Evolutionary conservation across 2,888 invertebrate genomes (phyloP).

Genomic region (Yponomeuta cagnagella): DNA sequence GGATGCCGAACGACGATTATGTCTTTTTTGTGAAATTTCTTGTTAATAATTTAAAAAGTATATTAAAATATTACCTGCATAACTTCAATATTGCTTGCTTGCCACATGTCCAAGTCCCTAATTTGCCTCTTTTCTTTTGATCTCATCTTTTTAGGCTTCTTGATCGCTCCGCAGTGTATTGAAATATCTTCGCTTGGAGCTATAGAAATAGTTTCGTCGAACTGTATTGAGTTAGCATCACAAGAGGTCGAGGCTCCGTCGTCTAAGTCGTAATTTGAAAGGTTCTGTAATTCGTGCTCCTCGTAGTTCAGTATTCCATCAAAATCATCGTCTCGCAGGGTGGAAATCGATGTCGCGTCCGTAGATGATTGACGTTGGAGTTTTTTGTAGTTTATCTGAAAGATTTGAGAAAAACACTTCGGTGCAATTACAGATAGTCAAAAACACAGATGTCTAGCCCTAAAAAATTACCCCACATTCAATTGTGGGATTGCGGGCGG

Average conservation of each 20-base stretch:
- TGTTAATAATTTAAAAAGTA: no score
- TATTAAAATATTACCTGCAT: conserved; percentile 43
- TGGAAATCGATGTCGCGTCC: conserved; percentile 44
- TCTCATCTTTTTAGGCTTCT: conserved; percentile 48
- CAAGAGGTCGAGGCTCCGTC: conserved; percentile 53
- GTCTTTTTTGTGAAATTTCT: no score
- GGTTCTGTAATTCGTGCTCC: neutral
- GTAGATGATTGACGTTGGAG: conserved; percentile 39
- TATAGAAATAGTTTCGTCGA: conserved; percentile 45
- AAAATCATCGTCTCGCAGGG: conserved; percentile 33
- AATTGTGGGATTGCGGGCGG: no score
- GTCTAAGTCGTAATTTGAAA: neutral
- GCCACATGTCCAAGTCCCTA: conserved; percentile 63
- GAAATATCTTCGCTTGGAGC: conserved; percentile 52
- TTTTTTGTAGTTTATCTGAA: conserved; percentile 44
- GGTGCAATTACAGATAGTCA: no score
- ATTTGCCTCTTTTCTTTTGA: conserved; percentile 41
- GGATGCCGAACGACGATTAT: no score
- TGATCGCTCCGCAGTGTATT: conserved; percentile 50
- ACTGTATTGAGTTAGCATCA: conserved; percentile 46
- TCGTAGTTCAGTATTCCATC: conserved; percentile 21
- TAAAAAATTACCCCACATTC: no score
- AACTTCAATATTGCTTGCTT: conserved; percentile 56
- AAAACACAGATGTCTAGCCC: no score
- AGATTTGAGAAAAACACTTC: neutral